These are phyloP conservation scores for Neogobius melanostomus DNA, from an alignment of 2,113 vertebrate species.

Conservation along the genomic window DNA sequence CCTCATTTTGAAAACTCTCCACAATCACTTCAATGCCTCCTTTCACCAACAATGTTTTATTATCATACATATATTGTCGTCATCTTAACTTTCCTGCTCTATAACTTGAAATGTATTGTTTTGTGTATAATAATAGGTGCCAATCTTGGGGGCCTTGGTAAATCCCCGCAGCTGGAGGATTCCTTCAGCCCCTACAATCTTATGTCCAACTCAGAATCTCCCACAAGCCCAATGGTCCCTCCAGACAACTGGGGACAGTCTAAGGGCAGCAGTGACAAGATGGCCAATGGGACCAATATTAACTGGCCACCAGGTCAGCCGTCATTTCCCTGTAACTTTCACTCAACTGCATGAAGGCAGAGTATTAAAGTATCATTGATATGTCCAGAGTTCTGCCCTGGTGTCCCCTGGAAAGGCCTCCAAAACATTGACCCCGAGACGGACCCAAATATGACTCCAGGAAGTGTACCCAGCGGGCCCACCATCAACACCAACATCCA, in stretches of 20 bases:
- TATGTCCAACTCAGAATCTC: conserved; percentile 87
- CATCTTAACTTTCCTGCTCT: background rate
- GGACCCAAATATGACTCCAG: conserved; percentile 92
- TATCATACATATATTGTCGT: background rate
- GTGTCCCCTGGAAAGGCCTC: conserved; percentile 97
- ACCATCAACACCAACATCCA: conserved; percentile 97
- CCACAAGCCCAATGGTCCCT: conserved; percentile 86
- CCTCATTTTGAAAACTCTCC: no score
- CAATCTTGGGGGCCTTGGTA: conserved; percentile 88
- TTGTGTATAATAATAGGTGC: conserved; percentile 73
- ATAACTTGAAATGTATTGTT: background rate
- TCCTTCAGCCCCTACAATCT: conserved; percentile 89
- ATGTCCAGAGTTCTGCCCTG: conserved; percentile 91
- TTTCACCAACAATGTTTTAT: background rate
- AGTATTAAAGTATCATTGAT: background rate
- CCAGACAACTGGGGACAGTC: conserved; percentile 93
- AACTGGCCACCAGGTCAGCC: conserved; percentile 93
- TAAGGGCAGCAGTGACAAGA: conserved; percentile 91
- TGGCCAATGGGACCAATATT: conserved; percentile 93
- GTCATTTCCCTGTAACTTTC: background rate
- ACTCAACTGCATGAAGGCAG: background rate
- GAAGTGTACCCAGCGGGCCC: conserved; percentile 92
- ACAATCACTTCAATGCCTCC: background rate
- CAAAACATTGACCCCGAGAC: conserved; percentile 95
- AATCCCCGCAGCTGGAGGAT: conserved; percentile 87